A percentile compares a stretch with the other conserved stretches of the same genome.
phyloP scores from a whole-genome alignment of 2,888 invertebrate species.

The Metopia argyrocephala region DNA sequence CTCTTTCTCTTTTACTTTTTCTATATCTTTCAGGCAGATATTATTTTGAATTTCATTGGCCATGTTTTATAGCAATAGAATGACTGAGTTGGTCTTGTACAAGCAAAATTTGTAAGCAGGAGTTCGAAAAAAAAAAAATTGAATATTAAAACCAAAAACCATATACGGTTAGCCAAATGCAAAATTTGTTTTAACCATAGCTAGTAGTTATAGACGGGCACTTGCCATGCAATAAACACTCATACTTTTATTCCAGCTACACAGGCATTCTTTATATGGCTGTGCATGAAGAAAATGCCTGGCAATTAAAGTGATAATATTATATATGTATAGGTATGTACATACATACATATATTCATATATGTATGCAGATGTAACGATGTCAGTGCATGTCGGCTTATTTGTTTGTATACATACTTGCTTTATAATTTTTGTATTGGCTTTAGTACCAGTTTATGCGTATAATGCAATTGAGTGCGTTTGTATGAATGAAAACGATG shows the following conservation, averaged over 20 bases:
- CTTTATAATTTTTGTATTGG: constrained; percentile 37
- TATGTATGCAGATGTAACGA: background rate
- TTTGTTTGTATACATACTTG: background rate
- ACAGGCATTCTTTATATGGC: background rate
- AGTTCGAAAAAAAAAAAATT: background rate
- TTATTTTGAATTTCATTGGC: background rate
- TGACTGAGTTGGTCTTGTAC: background rate
- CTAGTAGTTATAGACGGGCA: constrained; percentile 42
- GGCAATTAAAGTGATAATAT: no score
- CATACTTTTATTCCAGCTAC: background rate
- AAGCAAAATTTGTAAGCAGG: background rate
- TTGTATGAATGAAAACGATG: background rate
- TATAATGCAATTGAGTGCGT: background rate
- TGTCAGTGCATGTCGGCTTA: background rate
- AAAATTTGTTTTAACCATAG: constrained; percentile 58
- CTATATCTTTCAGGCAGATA: background rate
- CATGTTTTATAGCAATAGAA: background rate
- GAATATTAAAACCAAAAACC: constrained; percentile 50
- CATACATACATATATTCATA: background rate
- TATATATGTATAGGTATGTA: no score
- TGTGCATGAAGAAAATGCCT: no score
- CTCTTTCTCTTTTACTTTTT: no score
- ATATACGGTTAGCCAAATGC: constrained; percentile 61
- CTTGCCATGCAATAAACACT: constrained; percentile 16
- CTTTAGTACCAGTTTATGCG: no score